Evolutionary conservation across 1,140 invertebrate species (phyloP).

Genomic region (Papilio dardanus): DNA sequence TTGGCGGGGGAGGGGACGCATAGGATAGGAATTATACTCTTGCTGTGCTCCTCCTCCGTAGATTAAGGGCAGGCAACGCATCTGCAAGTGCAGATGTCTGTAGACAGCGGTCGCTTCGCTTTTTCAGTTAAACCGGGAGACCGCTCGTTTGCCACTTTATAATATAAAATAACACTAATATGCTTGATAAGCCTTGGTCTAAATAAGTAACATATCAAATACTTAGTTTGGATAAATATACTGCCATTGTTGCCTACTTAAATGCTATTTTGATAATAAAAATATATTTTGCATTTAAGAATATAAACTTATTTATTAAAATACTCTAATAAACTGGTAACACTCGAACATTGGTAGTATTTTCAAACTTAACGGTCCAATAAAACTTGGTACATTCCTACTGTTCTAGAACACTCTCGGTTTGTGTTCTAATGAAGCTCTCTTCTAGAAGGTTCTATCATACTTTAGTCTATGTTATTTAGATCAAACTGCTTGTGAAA

Average conservation of each 20-base stretch:
- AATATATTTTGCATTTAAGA: background rate
- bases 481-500: constrained; percentile 16
- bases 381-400: constrained; percentile 32
- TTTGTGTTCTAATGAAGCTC: constrained; percentile 17
- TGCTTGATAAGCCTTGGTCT: background rate
- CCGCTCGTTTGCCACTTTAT: no score
- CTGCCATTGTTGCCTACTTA: background rate
- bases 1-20: no score
- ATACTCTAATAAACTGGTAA: constrained; percentile 14
- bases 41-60: no score
- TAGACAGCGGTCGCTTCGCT: no score
- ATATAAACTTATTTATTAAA: background rate
- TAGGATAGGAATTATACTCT: no score
- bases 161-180: no score
- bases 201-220: background rate
- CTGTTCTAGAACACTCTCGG: background rate
- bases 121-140: no score
- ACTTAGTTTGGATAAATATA: background rate
- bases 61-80: no score
- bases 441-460: background rate
- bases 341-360: background rate
- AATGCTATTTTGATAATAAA: background rate
- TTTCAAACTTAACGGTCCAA: background rate
- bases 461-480: background rate
- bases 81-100: no score